These are phyloP conservation scores for Cercocebus atys DNA, from an alignment of 2,113 vertebrate genomes.

Conservation along the genomic window DNA sequence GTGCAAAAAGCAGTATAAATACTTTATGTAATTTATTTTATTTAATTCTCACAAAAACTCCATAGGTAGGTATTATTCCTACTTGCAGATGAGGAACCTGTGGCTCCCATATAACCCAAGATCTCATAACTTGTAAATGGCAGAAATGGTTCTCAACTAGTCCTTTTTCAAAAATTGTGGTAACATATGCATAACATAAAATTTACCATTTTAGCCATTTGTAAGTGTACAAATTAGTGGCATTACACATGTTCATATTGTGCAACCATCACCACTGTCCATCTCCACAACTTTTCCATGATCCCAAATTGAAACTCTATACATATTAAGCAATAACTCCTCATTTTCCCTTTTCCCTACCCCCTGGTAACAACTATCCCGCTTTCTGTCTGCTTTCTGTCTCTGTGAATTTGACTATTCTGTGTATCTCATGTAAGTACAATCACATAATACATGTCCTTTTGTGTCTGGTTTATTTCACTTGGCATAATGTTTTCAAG, in stretches of 20 bases:
- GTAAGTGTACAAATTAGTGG: not conserved
- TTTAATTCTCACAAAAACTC: not conserved
- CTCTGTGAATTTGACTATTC: not conserved
- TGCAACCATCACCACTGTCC: not conserved
- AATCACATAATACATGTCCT: not conserved
- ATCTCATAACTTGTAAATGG: not conserved
- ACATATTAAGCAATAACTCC: not conserved
- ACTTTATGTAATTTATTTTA: not conserved
- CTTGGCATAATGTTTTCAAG: not conserved
- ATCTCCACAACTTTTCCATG: not conserved
- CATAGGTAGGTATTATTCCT: not conserved
- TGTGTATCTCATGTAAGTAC: not conserved
- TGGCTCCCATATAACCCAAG: not conserved
- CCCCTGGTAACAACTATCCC: not conserved
- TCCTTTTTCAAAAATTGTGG: not conserved
- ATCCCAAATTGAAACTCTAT: not conserved
- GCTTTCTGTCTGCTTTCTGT: not conserved
- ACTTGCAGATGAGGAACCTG: not conserved
- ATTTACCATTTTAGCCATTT: not conserved
- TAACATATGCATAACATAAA: not conserved
- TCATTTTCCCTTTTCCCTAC: not conserved
- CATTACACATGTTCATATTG: not conserved
- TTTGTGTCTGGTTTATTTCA: constrained; percentile 15
- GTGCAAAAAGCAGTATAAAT: not conserved
- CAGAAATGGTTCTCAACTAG: not conserved